phyloP scores from a whole-genome alignment of 2,113 vertebrate species.

The Drymodes brunneopygia region DNA sequence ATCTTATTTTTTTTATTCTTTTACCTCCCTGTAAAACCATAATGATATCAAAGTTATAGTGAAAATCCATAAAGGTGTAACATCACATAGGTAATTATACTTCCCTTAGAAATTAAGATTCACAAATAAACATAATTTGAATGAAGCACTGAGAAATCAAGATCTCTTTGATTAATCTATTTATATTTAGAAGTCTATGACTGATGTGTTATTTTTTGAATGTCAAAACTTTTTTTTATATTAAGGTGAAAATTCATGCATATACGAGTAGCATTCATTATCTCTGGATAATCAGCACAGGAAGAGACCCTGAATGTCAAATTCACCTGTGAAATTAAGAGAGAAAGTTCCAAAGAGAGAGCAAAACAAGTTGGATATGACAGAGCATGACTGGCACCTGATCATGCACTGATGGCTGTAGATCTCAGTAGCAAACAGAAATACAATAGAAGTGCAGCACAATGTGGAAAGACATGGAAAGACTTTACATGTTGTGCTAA shows the following conservation, averaged over 20 bases:
- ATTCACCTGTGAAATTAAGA: background rate
- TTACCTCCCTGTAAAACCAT: background rate
- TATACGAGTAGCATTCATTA: constrained; percentile 1
- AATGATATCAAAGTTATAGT: background rate
- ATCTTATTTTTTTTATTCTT: background rate
- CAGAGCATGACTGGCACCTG: background rate
- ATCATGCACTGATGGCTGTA: background rate
- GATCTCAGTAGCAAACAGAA: background rate
- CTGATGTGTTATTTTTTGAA: constrained; percentile 8
- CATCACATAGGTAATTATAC: background rate
- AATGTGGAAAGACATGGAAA: background rate
- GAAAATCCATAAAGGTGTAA: background rate
- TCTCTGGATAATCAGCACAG: background rate
- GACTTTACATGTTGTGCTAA: background rate
- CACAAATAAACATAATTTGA: constrained; percentile 1
- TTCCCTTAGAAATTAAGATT: background rate
- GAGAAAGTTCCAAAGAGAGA: background rate
- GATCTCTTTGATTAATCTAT: constrained; percentile 18
- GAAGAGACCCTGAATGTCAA: constrained; percentile 24
- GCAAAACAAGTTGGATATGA: background rate
- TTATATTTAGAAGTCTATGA: constrained; percentile 37
- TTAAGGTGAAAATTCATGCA: constrained; percentile 8
- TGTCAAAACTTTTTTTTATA: constrained; percentile 4
- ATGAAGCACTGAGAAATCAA: background rate
- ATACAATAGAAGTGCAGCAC: background rate